Evolutionary conservation across 1,140 invertebrate genomes (phyloP).

Genomic region (Meloidogyne hapla): DNA sequence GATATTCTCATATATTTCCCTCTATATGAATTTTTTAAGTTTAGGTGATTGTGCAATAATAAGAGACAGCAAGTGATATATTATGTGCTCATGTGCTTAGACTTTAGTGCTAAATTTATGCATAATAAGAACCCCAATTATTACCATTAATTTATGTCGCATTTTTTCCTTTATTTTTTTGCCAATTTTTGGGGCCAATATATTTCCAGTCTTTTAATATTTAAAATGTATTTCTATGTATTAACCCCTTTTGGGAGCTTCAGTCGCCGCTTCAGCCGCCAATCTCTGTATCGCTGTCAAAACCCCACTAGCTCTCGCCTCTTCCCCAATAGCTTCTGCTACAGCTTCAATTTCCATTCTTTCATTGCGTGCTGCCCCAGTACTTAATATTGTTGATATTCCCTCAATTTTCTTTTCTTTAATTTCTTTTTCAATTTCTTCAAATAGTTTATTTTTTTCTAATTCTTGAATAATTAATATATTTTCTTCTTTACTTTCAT

Average conservation of each 20-base stretch:
- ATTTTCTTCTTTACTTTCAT: neutral
- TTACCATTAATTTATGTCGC: no score
- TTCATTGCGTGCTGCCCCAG: neutral
- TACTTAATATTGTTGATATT: neutral
- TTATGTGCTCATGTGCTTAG: no score
- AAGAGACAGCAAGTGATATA: no score
- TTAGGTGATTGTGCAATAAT: no score
- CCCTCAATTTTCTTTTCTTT: neutral
- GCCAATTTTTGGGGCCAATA: neutral
- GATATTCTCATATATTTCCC: no score
- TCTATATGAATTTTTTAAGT: no score
- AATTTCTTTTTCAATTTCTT: neutral
- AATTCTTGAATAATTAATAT: neutral
- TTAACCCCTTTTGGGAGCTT: neutral
- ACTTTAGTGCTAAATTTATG: no score
- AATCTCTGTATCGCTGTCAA: neutral
- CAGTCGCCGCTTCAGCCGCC: neutral
- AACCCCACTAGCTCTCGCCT: neutral
- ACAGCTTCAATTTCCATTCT: slow-evolving; percentile 18
- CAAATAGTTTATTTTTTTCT: neutral
- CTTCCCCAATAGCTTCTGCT: slow-evolving; percentile 7
- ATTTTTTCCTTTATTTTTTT: neutral
- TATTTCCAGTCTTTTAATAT: neutral
- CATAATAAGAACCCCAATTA: no score
- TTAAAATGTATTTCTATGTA: neutral